Conservation (phyloP, 2,797 vertebrate species). For the Amphiprion clarkii region DNA sequence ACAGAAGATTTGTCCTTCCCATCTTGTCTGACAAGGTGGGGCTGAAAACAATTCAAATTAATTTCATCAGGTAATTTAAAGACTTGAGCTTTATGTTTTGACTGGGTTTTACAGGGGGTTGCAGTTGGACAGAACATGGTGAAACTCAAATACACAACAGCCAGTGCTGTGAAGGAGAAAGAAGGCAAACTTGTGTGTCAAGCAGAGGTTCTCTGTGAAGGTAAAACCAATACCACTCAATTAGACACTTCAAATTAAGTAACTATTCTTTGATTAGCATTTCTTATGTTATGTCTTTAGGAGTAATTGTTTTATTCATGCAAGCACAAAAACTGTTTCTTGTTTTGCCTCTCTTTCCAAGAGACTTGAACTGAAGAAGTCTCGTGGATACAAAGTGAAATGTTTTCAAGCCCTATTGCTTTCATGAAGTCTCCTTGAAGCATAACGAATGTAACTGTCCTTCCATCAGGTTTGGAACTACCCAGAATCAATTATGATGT, state of each 20-base stretch:
- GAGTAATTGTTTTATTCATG: neutral
- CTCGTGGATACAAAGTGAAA: no score
- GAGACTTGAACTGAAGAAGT: no score
- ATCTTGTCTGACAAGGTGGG: conserved; percentile 87
- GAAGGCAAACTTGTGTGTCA: conserved; percentile 90
- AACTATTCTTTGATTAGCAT: neutral
- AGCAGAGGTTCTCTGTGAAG: conserved; percentile 88
- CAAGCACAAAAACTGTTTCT: neutral
- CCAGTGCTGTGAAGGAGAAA: conserved; percentile 90
- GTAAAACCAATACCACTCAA: conserved; percentile 72
- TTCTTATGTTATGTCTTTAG: neutral
- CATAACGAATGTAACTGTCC: conserved; percentile 11
- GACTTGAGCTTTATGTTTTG: neutral
- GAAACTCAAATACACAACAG: conserved; percentile 85
- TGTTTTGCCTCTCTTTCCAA: no score
- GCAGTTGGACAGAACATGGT: conserved; percentile 88
- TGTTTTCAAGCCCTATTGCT: no score
- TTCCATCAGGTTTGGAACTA: conserved; percentile 88
- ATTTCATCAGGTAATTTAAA: neutral
- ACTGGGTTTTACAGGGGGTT: conserved; percentile 76
- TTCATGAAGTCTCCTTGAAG: no score
- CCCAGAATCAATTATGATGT: conserved; percentile 93
- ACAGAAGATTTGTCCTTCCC: conserved; percentile 91
- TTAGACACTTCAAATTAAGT: neutral
- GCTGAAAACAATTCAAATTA: neutral